phyloP scores from a whole-genome alignment of 1,140 invertebrate species.

The Solenopsis fugax region DNA sequence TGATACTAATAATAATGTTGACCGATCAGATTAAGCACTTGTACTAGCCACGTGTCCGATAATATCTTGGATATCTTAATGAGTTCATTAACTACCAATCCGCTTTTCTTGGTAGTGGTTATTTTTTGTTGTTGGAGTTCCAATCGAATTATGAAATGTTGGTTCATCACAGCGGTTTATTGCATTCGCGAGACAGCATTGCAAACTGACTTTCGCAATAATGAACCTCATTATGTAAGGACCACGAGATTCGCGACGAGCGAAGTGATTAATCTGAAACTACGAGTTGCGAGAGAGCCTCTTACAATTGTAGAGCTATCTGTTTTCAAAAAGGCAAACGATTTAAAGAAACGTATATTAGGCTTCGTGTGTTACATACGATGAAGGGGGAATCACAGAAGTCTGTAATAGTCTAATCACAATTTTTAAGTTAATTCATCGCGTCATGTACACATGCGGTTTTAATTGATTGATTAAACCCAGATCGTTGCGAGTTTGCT shows the following conservation, averaged over 20 bases:
- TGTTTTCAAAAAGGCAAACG: neutral
- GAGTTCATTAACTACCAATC: conserved; percentile 4
- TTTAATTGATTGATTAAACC: conserved; percentile 56
- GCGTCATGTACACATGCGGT: neutral
- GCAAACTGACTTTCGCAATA: conserved; percentile 2
- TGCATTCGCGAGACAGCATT: conserved; percentile 18
- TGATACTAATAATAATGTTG: neutral
- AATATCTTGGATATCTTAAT: conserved; percentile 3
- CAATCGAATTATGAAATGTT: conserved; percentile 1
- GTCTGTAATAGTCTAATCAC: neutral
- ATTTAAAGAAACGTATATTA: neutral
- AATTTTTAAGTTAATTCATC: conserved; percentile 17
- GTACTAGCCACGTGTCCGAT: neutral
- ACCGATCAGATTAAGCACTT: conserved; percentile 5
- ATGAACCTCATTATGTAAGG: conserved; percentile 16
- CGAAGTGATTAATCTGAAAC: neutral
- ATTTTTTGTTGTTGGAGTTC: neutral
- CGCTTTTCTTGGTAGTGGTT: neutral
- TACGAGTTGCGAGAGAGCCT: neutral
- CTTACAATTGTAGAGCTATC: neutral
- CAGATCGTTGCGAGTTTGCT: conserved; percentile 15
- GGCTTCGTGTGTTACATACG: neutral
- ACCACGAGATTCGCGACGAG: neutral
- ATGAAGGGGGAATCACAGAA: neutral
- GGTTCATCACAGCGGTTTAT: neutral